Percentiles rank a stretch among this genome's conserved stretches.
Conservation (phyloP, 2,113 vertebrate species). For the Nycticryphes semicollaris region DNA sequence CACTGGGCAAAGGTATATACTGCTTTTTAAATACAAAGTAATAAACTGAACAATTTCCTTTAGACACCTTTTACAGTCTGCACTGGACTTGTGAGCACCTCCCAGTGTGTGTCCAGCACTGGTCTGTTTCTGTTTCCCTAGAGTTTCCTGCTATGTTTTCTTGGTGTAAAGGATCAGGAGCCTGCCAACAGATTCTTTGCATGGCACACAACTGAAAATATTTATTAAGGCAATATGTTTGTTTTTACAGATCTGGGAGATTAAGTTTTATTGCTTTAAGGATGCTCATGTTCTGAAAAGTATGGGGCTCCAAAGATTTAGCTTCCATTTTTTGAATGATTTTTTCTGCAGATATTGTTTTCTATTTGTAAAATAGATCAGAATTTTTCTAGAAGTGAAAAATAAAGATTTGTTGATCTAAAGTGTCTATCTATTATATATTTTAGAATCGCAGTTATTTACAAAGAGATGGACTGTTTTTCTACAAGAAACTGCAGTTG, state of each 20-base stretch:
- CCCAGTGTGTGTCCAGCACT: background rate
- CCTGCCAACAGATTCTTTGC: background rate
- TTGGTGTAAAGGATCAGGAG: background rate
- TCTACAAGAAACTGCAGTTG: background rate
- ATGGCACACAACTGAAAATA: background rate
- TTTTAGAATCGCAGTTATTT: background rate
- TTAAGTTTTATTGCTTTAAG: slow-evolving; percentile 2
- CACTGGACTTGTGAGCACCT: background rate
- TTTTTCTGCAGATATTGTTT: background rate
- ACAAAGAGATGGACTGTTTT: background rate
- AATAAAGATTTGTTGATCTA: background rate
- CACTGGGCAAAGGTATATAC: background rate
- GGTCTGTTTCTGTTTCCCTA: background rate
- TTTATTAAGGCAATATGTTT: background rate
- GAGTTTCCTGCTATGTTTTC: background rate
- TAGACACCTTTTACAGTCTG: slow-evolving; percentile 6
- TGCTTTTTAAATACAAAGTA: slow-evolving; percentile 5
- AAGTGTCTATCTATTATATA: background rate
- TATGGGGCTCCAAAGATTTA: background rate
- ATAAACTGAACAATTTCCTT: slow-evolving; percentile 1
- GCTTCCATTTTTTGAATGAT: background rate
- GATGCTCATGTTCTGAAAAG: background rate
- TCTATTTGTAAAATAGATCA: background rate
- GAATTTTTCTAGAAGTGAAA: background rate
- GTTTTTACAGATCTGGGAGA: slow-evolving; percentile 11